Conservation (phyloP, 1,140 invertebrate genomes). For the Chelonus insularis region DNA sequence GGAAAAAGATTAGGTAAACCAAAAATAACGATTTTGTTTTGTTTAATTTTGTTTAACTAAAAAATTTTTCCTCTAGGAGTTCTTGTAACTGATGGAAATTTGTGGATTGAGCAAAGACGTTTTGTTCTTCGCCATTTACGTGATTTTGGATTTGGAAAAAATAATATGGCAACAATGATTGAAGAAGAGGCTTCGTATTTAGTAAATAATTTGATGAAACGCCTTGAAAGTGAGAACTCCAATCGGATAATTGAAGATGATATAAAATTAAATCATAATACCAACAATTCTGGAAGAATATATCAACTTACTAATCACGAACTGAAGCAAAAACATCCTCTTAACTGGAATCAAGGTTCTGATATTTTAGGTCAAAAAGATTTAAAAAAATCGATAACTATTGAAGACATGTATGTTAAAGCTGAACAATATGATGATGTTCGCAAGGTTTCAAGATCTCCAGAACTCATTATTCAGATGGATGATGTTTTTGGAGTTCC, state of each 20-base stretch:
- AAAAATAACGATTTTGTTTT: not conserved
- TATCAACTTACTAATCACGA: constrained; percentile 38
- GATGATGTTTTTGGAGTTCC: constrained; percentile 73
- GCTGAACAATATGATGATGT: constrained; percentile 45
- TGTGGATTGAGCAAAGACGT: constrained; percentile 82
- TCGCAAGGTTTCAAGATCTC: constrained; percentile 35
- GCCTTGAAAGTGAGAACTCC: constrained; percentile 55
- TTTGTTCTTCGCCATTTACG: constrained; percentile 78
- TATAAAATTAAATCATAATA: constrained; percentile 14
- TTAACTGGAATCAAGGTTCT: not conserved
- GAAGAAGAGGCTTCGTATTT: constrained; percentile 69
- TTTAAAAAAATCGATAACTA: constrained; percentile 36
- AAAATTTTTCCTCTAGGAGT: constrained; percentile 56
- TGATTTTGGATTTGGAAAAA: constrained; percentile 80
- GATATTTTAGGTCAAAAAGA: constrained; percentile 27
- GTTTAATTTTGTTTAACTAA: constrained; percentile 21
- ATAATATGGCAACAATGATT: constrained; percentile 72
- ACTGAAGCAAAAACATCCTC: constrained; percentile 16
- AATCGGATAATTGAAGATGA: not conserved
- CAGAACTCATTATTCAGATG: constrained; percentile 64
- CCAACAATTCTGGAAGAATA: constrained; percentile 39
- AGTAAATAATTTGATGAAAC: constrained; percentile 64
- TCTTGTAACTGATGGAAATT: constrained; percentile 72
- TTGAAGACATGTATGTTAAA: constrained; percentile 50
- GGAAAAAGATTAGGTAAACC: constrained; percentile 64